Conservation (phyloP, 1,140 invertebrate genomes). For the Sitodiplosis mosellana region DNA sequence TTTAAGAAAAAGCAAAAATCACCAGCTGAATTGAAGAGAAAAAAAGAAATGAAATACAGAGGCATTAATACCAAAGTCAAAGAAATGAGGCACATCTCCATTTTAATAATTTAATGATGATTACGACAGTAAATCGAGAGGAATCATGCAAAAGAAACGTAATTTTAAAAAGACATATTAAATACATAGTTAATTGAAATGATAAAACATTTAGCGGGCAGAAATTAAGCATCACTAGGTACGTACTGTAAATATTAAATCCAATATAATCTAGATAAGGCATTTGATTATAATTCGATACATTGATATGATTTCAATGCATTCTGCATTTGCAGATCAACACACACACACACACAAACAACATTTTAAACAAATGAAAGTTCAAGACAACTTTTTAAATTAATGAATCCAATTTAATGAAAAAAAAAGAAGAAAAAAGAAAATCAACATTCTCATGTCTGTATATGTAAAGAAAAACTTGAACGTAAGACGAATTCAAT, state of each 20-base stretch:
- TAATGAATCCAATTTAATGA: no score
- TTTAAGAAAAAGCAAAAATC: neutral
- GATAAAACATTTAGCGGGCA: neutral
- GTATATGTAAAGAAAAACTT: no score
- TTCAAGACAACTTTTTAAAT: neutral
- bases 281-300: neutral
- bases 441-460: no score
- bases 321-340: neutral
- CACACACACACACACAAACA: neutral
- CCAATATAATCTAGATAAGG: neutral
- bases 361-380: neutral
- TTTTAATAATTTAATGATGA: no score
- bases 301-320: neutral
- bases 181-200: neutral
- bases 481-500: no score
- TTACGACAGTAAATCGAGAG: no score
- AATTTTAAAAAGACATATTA: neutral
- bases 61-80: constrained; percentile 4
- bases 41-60: neutral
- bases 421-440: no score
- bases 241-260: neutral
- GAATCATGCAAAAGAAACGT: neutral
- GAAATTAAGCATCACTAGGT: neutral
- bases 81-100: neutral
- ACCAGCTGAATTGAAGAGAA: neutral